Conservation (phyloP, 2,888 invertebrate species). For the Rhabditoides inermis region DNA sequence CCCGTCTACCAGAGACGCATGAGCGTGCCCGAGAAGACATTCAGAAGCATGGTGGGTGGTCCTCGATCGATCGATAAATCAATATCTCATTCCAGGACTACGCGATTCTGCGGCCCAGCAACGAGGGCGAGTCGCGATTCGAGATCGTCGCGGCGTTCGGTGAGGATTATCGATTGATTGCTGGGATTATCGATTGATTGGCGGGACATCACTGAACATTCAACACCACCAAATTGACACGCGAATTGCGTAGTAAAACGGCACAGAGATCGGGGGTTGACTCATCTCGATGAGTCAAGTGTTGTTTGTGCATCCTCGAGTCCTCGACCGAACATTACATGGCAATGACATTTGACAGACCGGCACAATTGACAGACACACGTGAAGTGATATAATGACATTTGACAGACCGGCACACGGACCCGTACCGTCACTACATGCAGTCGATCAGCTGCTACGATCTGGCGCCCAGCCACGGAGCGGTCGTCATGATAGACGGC, state of each 20-base stretch:
- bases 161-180: too few relatives aligned
- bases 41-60: conserved; percentile 34
- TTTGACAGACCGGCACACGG: conserved; percentile 29
- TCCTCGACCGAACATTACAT: too few relatives aligned
- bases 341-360: too few relatives aligned
- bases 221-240: too few relatives aligned
- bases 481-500: conserved; percentile 41
- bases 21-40: conserved; percentile 44
- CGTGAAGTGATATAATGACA: background rate
- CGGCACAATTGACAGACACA: background rate
- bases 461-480: conserved; percentile 40
- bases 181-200: too few relatives aligned
- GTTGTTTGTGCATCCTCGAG: too few relatives aligned
- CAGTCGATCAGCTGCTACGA: conserved; percentile 47
- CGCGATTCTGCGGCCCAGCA: conserved; percentile 40
- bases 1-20: conserved; percentile 25
- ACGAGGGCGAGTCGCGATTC: conserved; percentile 22
- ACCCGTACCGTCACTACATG: conserved; percentile 43
- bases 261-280: too few relatives aligned
- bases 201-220: too few relatives aligned
- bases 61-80: background rate
- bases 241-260: too few relatives aligned
- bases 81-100: conserved; percentile 32
- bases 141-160: conserved; percentile 39
- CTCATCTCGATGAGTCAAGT: too few relatives aligned